phyloP scores from a whole-genome alignment of 1,140 invertebrate species.

The Danaus melanippus region DNA sequence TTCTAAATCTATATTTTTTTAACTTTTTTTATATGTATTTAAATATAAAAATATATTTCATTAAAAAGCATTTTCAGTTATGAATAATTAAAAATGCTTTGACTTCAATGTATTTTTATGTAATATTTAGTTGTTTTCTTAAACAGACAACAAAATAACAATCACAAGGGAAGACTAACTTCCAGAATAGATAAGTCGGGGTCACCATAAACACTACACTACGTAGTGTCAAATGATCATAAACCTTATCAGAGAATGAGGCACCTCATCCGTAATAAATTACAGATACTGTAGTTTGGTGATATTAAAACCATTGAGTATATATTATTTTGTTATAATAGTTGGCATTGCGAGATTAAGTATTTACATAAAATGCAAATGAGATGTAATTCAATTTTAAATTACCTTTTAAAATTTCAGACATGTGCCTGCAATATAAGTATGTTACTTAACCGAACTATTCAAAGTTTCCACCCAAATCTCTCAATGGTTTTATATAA shows the following conservation, averaged over 20 bases:
- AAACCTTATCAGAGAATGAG: conserved; percentile 29
- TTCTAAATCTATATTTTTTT: too few relatives aligned
- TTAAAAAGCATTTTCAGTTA: too few relatives aligned
- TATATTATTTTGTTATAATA: conserved; percentile 1
- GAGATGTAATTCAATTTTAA: conserved; percentile 4
- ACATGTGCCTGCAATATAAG: too few relatives aligned
- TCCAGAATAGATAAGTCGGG: conserved; percentile 27
- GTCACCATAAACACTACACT: conserved; percentile 26
- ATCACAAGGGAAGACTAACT: conserved; percentile 12
- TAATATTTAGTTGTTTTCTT: too few relatives aligned
- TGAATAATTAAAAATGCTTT: too few relatives aligned
- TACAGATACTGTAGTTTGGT: not conserved
- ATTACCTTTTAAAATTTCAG: conserved; percentile 7
- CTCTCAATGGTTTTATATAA: conserved; percentile 49
- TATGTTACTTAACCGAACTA: conserved; percentile 22
- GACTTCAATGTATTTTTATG: too few relatives aligned
- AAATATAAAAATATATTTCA: too few relatives aligned
- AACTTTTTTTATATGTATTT: too few relatives aligned
- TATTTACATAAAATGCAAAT: conserved; percentile 12
- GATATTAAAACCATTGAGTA: not conserved
- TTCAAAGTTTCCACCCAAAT: conserved; percentile 29
- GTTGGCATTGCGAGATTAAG: not conserved
- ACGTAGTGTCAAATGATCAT: conserved; percentile 29
- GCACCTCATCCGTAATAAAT: conserved; percentile 15
- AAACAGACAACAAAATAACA: too few relatives aligned